These are phyloP conservation scores for Barypeithes pellucidus DNA, from an alignment of 2,888 invertebrate species.

Conservation along the genomic window DNA sequence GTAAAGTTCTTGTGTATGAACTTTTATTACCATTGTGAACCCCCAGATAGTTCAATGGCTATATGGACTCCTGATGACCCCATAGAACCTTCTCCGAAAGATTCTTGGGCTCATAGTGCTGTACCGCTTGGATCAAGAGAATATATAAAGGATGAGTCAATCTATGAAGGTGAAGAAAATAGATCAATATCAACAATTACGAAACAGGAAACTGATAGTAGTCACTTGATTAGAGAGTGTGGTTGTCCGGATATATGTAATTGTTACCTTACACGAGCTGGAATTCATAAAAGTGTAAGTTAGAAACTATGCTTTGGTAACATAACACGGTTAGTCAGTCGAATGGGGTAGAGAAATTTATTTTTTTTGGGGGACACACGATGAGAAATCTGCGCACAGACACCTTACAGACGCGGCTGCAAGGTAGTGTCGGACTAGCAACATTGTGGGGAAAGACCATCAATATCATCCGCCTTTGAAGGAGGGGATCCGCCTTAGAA, in stretches of 20 bases:
- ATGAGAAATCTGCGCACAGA: too few species aligned
- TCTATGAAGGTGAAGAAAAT: background rate
- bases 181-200: background rate
- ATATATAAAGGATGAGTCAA: background rate
- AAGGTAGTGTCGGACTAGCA: too few species aligned
- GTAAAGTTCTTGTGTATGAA: conserved; percentile 44
- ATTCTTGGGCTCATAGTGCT: conserved; percentile 45
- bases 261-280: background rate
- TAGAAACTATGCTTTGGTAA: too few species aligned
- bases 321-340: too few species aligned
- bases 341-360: too few species aligned
- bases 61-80: conserved; percentile 46
- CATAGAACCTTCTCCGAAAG: conserved; percentile 48
- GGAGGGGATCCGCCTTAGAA: too few species aligned
- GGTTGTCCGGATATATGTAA: background rate
- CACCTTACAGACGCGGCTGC: too few species aligned
- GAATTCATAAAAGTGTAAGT: background rate
- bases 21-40: conserved; percentile 48
- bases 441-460: too few species aligned
- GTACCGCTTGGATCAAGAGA: conserved; percentile 30
- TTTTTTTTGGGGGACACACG: too few species aligned
- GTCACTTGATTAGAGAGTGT: background rate
- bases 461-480: too few species aligned
- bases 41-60: conserved; percentile 26
- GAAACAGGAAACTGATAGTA: background rate